A percentile compares a stretch with the other conserved stretches of the same genome.
These are phyloP conservation scores for Lepidocolaptes lacrymiger DNA, from an alignment of 2,797 vertebrate genomes.

Conservation along the genomic window DNA sequence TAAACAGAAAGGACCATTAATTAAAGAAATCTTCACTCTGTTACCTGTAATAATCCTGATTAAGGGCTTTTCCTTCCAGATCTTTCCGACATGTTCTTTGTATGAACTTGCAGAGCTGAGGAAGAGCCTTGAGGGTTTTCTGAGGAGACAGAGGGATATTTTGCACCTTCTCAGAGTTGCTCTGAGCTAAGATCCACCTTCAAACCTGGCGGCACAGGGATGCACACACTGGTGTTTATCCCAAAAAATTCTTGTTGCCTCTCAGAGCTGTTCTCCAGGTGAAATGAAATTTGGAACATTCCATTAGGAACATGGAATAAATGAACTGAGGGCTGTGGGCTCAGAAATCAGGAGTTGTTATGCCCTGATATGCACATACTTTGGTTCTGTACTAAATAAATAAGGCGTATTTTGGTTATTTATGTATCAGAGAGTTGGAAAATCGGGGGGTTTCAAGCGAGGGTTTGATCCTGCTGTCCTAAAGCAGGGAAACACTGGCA, in stretches of 20 bases:
- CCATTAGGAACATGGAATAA: slow-evolving; percentile 10
- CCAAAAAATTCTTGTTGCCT: background rate
- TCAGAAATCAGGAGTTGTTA: background rate
- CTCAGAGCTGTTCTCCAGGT: slow-evolving; percentile 46
- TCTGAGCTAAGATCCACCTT: background rate
- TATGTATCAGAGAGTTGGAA: background rate
- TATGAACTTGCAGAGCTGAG: slow-evolving; percentile 52
- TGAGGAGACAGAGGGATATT: background rate
- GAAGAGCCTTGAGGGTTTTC: slow-evolving; percentile 37
- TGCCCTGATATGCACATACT: background rate
- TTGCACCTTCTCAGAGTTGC: slow-evolving; percentile 18
- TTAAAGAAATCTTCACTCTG: slow-evolving; percentile 76
- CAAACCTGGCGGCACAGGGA: background rate
- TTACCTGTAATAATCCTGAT: slow-evolving; percentile 68
- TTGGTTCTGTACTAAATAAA: background rate
- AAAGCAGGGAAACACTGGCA: background rate
- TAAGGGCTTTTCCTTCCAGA: slow-evolving; percentile 64
- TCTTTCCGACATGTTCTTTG: slow-evolving; percentile 46
- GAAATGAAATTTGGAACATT: slow-evolving; percentile 61
- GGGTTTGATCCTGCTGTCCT: background rate
- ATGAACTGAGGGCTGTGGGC: background rate
- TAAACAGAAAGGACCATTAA: slow-evolving; percentile 78
- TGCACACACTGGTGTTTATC: background rate
- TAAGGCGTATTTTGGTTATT: background rate
- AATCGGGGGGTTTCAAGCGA: background rate